Conservation (phyloP, 2,888 invertebrate species). For the Acanthosepion lycidas region DNA sequence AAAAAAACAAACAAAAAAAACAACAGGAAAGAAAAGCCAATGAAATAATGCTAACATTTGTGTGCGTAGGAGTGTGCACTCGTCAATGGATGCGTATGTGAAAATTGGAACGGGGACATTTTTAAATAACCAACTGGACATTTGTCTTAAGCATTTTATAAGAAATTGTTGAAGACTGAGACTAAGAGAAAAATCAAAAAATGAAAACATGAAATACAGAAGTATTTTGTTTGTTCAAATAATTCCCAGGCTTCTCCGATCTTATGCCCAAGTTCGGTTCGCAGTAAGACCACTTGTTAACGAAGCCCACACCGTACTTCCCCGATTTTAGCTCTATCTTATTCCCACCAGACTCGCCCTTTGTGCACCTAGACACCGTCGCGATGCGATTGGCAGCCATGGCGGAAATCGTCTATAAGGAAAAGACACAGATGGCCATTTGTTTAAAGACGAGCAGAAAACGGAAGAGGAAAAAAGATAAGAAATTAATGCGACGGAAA, state of each 20-base stretch:
- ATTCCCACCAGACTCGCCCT: neutral
- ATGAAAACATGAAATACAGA: neutral
- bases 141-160: neutral
- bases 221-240: neutral
- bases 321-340: neutral
- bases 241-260: neutral
- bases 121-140: no score
- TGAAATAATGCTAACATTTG: no score
- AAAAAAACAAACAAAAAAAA: no score
- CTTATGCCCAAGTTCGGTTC: neutral
- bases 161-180: neutral
- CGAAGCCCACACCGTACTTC: neutral
- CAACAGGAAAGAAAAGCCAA: no score
- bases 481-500: neutral
- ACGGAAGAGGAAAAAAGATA: neutral
- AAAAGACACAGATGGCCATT: neutral
- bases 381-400: neutral
- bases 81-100: no score
- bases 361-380: neutral
- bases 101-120: no score
- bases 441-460: neutral
- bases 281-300: neutral
- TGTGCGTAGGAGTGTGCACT: no score
- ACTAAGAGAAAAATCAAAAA: neutral
- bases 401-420: neutral